Percentiles rank a stretch among this genome's conserved stretches.
Conservation (phyloP, 23 tunicate genomes). For the Ciona savignyi region DNA sequence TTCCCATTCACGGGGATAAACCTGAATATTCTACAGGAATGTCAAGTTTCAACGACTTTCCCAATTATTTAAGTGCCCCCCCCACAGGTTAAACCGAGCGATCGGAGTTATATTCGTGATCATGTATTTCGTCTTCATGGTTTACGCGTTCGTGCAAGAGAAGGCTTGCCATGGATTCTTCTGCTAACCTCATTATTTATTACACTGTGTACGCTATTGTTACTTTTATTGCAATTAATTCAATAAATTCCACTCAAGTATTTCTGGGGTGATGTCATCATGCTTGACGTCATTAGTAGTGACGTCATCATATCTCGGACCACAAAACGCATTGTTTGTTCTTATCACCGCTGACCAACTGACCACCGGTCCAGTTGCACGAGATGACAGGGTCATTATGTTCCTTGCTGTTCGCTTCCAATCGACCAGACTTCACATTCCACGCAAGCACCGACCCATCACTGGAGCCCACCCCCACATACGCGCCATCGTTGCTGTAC, state of each 20-base stretch:
- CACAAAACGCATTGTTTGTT: slow-evolving; percentile 48
- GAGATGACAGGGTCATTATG: slow-evolving; percentile 69
- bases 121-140: slow-evolving; percentile 66
- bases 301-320: slow-evolving; percentile 57
- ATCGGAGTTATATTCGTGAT: slow-evolving; percentile 43
- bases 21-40: too few species aligned
- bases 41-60: too few species aligned
- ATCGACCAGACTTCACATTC: slow-evolving; percentile 45
- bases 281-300: too few species aligned
- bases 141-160: slow-evolving; percentile 93
- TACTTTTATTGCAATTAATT: too few species aligned
- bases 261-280: too few species aligned
- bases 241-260: too few species aligned
- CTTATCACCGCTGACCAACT: slow-evolving; percentile 70
- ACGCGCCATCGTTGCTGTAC: slow-evolving; percentile 45
- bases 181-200: slow-evolving; percentile 40
- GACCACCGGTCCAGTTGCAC: slow-evolving; percentile 77
- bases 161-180: slow-evolving; percentile 53
- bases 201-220: too few species aligned
- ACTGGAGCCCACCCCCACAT: slow-evolving; percentile 63
- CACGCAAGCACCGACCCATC: slow-evolving; percentile 77
- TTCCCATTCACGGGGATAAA: too few species aligned
- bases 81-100: slow-evolving; percentile 61
- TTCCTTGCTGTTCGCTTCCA: slow-evolving; percentile 19
- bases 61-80: too few species aligned